Base-by-base conservation (phyloP, 2,888 invertebrate species). In the Atethmia centrago region DNA sequence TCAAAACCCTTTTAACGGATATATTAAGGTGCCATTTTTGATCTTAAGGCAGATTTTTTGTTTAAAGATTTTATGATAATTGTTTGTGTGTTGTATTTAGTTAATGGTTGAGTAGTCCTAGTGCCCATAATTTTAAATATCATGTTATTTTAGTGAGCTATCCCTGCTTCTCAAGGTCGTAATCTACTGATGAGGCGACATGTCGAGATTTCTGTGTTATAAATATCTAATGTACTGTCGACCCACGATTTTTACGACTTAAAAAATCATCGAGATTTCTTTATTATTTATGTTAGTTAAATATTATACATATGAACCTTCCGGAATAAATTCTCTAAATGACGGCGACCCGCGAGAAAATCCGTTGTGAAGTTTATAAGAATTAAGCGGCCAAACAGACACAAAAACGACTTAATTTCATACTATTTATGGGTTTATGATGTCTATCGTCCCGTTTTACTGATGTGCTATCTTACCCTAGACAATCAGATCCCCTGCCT, bases 1-100 rank as follows among this genome's bases (percentile, higher is more conserved):
- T 92, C 89, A 89, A 87, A 90, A 89, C 91, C 90, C 91, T 91
- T 91, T 91, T 90, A 90, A 88, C 87, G 78, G 85, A 81, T 85
- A 83, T 88, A 88, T 83, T 85, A 83, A 85, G 73, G 82, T 84
- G 86, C 79, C 83, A 85, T 80, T 82, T 86, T 87, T 77, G 70
- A 78, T 78, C 68, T 58, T 51, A 59, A 56, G 65, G 76, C 74
- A 65, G 71, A 65, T 77, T 79, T 79, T 75, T 80, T 73, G 51
- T 72, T 59, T 63, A 31, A 69, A 74, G 75, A 74, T 82, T 62
- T 70, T 51, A 12, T 59, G 70, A 71, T 83, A 69, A 69, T 9
- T 55, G n/a, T 3, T n/a, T 78, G 42, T 42, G 59, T 74, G 66
- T 74, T 45, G 42, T 36, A 42, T 72, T 51, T 21, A 19, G 36